Conservation (phyloP, 2,797 vertebrate genomes). For the Onychomys arenicola region DNA sequence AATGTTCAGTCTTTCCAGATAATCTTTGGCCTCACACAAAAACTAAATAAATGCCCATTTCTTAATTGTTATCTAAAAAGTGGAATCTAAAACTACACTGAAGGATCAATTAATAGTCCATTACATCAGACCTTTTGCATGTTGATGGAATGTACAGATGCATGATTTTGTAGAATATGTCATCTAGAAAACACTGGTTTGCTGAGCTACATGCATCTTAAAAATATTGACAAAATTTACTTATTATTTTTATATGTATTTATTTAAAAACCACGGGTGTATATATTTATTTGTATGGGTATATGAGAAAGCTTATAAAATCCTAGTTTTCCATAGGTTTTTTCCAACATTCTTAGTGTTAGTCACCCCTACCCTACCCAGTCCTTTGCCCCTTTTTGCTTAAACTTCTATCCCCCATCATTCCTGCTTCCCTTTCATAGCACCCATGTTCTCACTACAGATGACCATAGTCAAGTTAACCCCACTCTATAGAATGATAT, state of each 20-base stretch:
- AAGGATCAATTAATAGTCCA: background rate
- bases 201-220: background rate
- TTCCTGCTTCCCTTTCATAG: background rate
- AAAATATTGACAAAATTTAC: background rate
- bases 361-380: background rate
- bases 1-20: constrained; percentile 34
- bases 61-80: constrained; percentile 3
- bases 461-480: background rate
- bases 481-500: background rate
- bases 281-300: background rate
- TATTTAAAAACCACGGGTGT: background rate
- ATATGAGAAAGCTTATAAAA: background rate
- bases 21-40: constrained; percentile 10
- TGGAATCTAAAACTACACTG: background rate
- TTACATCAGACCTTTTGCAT: background rate
- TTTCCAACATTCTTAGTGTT: background rate
- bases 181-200: background rate
- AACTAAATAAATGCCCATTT: background rate
- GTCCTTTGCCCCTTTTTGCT: background rate
- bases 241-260: background rate
- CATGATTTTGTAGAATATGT: background rate
- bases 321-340: background rate
- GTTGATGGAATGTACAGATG: background rate
- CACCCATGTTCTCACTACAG: background rate
- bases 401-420: background rate